A percentile compares a stretch with the other conserved stretches of the same genome.
Evolutionary conservation across 1,140 invertebrate species (phyloP).

Genomic region (Lysiphlebus fabarum): DNA sequence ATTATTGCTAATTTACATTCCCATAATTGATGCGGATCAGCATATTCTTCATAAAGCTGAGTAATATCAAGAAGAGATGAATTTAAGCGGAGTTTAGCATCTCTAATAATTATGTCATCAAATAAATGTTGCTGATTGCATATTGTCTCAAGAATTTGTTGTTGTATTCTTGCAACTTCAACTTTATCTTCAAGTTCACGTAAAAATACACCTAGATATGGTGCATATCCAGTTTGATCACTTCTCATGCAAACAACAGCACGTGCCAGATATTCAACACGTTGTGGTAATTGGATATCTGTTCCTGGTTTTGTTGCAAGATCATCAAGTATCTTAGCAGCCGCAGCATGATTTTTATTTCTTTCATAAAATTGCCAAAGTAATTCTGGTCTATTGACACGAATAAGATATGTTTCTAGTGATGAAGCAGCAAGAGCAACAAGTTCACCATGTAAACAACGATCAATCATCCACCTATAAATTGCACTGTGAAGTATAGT

Average conservation of each 20-base stretch:
- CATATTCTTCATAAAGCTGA: slow-evolving; percentile 80
- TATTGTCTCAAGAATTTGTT: slow-evolving; percentile 66
- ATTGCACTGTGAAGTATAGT: slow-evolving; percentile 86
- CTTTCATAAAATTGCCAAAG: slow-evolving; percentile 96
- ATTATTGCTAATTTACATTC: slow-evolving; percentile 84
- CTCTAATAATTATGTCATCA: slow-evolving; percentile 47
- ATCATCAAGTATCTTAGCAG: slow-evolving; percentile 86
- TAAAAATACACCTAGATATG: slow-evolving; percentile 78
- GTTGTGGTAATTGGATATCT: slow-evolving; percentile 64
- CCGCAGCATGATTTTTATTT: slow-evolving; percentile 84
- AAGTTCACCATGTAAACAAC: slow-evolving; percentile 73
- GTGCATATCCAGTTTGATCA: slow-evolving; percentile 73
- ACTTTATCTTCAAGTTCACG: slow-evolving; percentile 92
- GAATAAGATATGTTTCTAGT: slow-evolving; percentile 76
- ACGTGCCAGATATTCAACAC: slow-evolving; percentile 86
- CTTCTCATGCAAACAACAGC: slow-evolving; percentile 94
- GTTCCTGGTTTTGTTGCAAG: slow-evolving; percentile 77
- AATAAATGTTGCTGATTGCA: slow-evolving; percentile 48
- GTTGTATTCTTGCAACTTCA: slow-evolving; percentile 81
- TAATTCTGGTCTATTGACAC: slow-evolving; percentile 75
- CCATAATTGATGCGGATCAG: slow-evolving; percentile 76
- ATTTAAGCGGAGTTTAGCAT: slow-evolving; percentile 59
- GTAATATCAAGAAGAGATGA: slow-evolving; percentile 65
- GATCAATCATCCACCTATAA: slow-evolving; percentile 90
- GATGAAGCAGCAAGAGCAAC: slow-evolving; percentile 75